These are phyloP conservation scores for Nasua narica DNA, from an alignment of 2,797 vertebrate species.

Conservation along the genomic window DNA sequence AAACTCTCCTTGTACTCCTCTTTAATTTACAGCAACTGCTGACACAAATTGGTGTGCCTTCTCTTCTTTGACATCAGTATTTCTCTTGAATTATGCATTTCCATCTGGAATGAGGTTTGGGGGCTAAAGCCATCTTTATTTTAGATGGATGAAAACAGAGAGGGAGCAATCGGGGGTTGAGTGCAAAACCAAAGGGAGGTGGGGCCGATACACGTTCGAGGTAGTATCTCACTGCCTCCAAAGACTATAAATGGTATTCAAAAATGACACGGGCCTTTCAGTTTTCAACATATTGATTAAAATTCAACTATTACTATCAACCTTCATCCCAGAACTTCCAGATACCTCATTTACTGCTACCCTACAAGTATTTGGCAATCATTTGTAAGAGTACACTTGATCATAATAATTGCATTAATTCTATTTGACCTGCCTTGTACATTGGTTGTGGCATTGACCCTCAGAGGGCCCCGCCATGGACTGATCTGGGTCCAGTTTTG, in stretches of 20 bases:
- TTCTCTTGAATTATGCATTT: slow-evolving; percentile 85
- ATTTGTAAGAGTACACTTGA: not conserved
- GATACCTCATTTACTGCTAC: not conserved
- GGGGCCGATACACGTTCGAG: slow-evolving; percentile 70
- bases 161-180: slow-evolving; percentile 76
- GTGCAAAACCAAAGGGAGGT: slow-evolving; percentile 77
- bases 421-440: not conserved
- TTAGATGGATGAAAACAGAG: slow-evolving; percentile 75
- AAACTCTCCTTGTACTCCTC: slow-evolving; percentile 78
- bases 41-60: slow-evolving; percentile 78
- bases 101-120: slow-evolving; percentile 81
- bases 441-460: not conserved
- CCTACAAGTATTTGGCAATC: not conserved
- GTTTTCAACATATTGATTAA: slow-evolving; percentile 76
- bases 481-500: not conserved
- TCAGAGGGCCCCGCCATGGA: not conserved
- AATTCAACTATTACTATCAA: slow-evolving; percentile 65
- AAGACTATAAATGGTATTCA: slow-evolving; percentile 67
- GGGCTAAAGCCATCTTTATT: slow-evolving; percentile 76
- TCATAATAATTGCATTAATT: not conserved
- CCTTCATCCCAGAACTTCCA: not conserved
- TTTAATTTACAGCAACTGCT: slow-evolving; percentile 78
- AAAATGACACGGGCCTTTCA: slow-evolving; percentile 12
- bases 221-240: slow-evolving; percentile 69
- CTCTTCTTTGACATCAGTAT: slow-evolving; percentile 80